Evolutionary conservation across 2,888 invertebrate genomes (phyloP), one percentile per base, ranked within the genome.

Genomic region (Baronia brevicornis): DNA sequence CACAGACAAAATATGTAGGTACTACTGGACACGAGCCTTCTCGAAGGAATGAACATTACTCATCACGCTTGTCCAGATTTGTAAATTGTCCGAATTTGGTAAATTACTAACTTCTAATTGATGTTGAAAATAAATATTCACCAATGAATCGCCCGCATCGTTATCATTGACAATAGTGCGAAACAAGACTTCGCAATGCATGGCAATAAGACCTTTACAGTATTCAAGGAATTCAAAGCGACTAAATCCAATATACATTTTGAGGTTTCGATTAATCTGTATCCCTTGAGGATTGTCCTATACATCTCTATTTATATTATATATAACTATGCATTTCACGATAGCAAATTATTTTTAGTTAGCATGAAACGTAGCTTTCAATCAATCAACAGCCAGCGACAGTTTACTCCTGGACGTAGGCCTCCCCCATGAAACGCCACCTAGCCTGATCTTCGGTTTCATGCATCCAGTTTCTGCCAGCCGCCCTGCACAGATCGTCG

Each of bases 61-160:
- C n/a, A n/a, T n/a, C n/a, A n/a, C n/a, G 29, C 33, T 38, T 34
- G 29, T 27, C 25, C 32, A 32, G 35, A 38, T 33, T 35, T 29
- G 33, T 33, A 32, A 39, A 36, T 29, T 23, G 11, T 26, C 29
- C 20, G 14, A 26, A 27, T 38, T 30, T 38, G n/a, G n/a, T n/a
- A n/a, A 34, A 34, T 31, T 50, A 57, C 73, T 70, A 75, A 75
- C 73, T 70, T 70, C 68, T 75, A 75, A 75, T 78, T 75, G 73
- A 64, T 60, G 53, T 58, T 49, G 57, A 62, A 61, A 57, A 72
- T 77, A 77, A 74, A 74, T 77, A 75, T 74, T 73, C 70, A 65
- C 64, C 48, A 55, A 49, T 51, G 64, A 52, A 58, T 54, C 51
- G 60, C 38, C 57, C 50, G 57, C 55, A 60, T 61, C 58, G 66